phyloP scores from a whole-genome alignment of 2,113 vertebrate genomes.

The Garra rufa region DNA sequence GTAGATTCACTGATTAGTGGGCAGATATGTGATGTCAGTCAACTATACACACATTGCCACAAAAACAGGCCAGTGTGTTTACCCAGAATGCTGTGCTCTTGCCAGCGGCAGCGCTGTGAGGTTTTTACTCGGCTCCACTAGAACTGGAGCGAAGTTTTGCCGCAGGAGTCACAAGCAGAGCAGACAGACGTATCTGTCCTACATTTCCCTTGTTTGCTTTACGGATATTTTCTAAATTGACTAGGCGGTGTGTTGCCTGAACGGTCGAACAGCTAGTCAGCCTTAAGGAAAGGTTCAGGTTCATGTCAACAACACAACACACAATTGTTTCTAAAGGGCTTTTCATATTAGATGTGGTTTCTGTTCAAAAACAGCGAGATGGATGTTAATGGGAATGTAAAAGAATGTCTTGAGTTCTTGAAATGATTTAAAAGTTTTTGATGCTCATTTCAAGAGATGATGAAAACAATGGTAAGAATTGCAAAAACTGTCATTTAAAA shows the following conservation, averaged over 20 bases:
- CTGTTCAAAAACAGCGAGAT: background rate
- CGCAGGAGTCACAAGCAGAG: background rate
- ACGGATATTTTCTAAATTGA: background rate
- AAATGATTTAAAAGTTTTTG: background rate
- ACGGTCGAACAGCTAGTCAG: background rate
- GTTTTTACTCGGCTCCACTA: background rate
- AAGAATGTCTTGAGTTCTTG: background rate
- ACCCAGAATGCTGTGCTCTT: slow-evolving; percentile 42
- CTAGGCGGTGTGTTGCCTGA: background rate
- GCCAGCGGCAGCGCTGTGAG: slow-evolving; percentile 30
- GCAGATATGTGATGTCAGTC: background rate
- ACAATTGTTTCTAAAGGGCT: background rate
- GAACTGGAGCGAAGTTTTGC: slow-evolving; percentile 7
- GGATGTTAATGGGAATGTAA: background rate
- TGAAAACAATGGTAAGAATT: background rate
- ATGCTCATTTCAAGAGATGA: background rate
- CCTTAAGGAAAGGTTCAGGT: background rate
- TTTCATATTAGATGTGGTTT: background rate
- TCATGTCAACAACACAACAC: background rate
- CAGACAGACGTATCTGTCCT: background rate
- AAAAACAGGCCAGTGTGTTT: slow-evolving; percentile 29
- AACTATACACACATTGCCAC: slow-evolving; percentile 3
- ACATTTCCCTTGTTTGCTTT: slow-evolving; percentile 8
- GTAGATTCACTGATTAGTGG: background rate
- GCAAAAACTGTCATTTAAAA: background rate